Evolutionary conservation across 1,140 invertebrate genomes (phyloP).

Genomic region (Diabrotica undecimpunctata): DNA sequence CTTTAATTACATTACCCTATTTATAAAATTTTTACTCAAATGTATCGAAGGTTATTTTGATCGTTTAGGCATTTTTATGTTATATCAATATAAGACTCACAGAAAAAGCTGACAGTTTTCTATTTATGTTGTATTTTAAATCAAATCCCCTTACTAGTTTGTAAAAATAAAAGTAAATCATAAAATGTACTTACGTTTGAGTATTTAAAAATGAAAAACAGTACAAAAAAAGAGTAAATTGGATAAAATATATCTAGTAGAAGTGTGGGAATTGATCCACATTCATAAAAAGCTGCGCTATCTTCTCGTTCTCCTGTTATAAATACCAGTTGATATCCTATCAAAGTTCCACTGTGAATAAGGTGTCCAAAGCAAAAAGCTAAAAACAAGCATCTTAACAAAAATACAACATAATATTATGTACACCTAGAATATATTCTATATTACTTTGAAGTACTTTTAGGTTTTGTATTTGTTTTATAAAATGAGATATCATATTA

Average conservation of each 20-base stretch:
- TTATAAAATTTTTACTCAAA: too few species aligned
- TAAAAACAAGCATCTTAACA: conserved; percentile 45
- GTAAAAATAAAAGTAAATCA: neutral
- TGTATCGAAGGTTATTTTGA: too few species aligned
- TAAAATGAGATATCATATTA: too few species aligned
- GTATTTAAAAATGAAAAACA: conserved; percentile 75
- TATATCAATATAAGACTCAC: too few species aligned
- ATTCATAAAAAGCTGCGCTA: conserved; percentile 47
- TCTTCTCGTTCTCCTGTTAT: conserved; percentile 53
- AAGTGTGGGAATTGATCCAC: conserved; percentile 51
- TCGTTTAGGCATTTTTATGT: too few species aligned
- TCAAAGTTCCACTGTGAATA: conserved; percentile 62
- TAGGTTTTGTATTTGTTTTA: too few species aligned
- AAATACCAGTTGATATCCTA: conserved; percentile 61
- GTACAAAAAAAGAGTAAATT: conserved; percentile 65
- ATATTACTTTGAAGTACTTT: too few species aligned
- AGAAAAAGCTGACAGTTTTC: too few species aligned
- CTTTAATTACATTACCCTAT: too few species aligned
- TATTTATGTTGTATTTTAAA: too few species aligned
- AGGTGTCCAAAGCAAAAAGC: conserved; percentile 71
- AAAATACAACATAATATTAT: neutral
- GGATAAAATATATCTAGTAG: conserved; percentile 61
- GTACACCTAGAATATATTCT: too few species aligned
- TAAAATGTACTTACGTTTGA: conserved; percentile 58
- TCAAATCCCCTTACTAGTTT: too few species aligned